These are phyloP conservation scores for Cosmopolites sordidus DNA, from an alignment of 2,888 invertebrate genomes.

Conservation along the genomic window DNA sequence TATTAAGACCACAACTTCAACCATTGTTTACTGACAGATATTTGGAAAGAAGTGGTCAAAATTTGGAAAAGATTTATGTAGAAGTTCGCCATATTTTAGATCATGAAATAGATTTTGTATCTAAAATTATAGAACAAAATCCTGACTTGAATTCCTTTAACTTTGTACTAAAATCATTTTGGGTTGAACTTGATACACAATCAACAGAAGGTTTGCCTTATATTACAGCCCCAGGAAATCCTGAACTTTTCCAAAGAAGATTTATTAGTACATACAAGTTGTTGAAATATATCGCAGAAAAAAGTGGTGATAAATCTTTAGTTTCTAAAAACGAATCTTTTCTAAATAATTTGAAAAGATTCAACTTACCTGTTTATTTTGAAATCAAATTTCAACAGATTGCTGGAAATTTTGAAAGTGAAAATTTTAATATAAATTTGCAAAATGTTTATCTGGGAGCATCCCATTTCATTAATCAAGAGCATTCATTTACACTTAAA, in stretches of 20 bases:
- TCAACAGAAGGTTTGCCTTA: conserved; percentile 75
- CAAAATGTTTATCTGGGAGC: conserved; percentile 33
- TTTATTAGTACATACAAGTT: conserved; percentile 77
- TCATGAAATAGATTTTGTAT: conserved; percentile 56
- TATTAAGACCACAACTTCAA: conserved; percentile 64
- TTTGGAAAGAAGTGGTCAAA: conserved; percentile 54
- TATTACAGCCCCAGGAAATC: conserved; percentile 90
- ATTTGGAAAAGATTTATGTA: conserved; percentile 67
- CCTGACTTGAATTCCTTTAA: conserved; percentile 60
- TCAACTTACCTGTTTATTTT: conserved; percentile 96
- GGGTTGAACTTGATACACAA: conserved; percentile 79
- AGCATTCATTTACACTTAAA: conserved; percentile 49
- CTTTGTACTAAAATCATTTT: conserved; percentile 80
- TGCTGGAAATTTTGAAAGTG: conserved; percentile 61
- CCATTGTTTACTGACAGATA: conserved; percentile 67
- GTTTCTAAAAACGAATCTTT: conserved; percentile 68
- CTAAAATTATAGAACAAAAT: conserved; percentile 36
- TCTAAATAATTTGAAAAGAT: conserved; percentile 70
- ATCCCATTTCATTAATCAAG: too few relatives aligned
- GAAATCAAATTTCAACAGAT: conserved; percentile 94
- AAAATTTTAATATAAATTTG: conserved; percentile 38
- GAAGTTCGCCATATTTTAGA: conserved; percentile 70
- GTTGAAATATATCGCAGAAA: conserved; percentile 64
- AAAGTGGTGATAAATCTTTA: conserved; percentile 57
- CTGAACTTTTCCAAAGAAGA: conserved; percentile 78